A percentile compares a stretch with the other conserved stretches of the same genome.
Conservation (phyloP, 2,113 vertebrate species). For the Oreochromis spilurus region DNA sequence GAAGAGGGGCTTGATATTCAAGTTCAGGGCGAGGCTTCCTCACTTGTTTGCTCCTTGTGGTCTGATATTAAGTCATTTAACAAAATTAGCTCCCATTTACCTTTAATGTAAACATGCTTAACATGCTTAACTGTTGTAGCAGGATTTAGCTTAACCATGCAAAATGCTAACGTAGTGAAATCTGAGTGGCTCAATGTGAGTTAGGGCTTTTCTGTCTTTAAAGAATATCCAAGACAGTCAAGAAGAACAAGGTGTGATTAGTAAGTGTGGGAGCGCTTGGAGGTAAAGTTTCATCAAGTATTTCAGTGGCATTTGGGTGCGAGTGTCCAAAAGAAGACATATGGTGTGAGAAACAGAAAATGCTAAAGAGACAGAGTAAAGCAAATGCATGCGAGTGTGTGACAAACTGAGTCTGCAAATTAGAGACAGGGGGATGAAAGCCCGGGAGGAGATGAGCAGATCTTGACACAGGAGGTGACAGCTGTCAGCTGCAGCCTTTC, state of each 20-base stretch:
- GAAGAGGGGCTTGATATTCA: background rate
- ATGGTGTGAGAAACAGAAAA: background rate
- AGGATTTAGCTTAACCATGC: background rate
- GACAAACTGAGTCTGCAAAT: background rate
- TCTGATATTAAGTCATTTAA: background rate
- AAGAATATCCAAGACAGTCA: background rate
- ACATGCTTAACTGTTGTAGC: background rate
- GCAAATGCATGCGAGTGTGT: background rate
- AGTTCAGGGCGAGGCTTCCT: background rate
- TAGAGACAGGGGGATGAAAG: slow-evolving; percentile 29
- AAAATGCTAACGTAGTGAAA: background rate
- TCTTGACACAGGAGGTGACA: slow-evolving; percentile 39
- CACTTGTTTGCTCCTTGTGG: background rate
- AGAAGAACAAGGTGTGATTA: background rate
- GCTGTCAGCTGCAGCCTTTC: slow-evolving; percentile 56
- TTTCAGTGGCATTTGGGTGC: background rate
- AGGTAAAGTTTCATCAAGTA: background rate
- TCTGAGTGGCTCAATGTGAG: background rate
- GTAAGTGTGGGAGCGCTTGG: background rate
- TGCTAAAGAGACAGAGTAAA: background rate
- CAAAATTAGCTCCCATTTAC: background rate
- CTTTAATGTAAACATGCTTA: background rate
- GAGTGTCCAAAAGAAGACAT: background rate
- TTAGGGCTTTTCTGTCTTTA: slow-evolving; percentile 21
- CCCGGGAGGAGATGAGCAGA: slow-evolving; percentile 17